Evolutionary conservation across 2,888 invertebrate species (phyloP).

Genomic region (Calephelis perditalis): DNA sequence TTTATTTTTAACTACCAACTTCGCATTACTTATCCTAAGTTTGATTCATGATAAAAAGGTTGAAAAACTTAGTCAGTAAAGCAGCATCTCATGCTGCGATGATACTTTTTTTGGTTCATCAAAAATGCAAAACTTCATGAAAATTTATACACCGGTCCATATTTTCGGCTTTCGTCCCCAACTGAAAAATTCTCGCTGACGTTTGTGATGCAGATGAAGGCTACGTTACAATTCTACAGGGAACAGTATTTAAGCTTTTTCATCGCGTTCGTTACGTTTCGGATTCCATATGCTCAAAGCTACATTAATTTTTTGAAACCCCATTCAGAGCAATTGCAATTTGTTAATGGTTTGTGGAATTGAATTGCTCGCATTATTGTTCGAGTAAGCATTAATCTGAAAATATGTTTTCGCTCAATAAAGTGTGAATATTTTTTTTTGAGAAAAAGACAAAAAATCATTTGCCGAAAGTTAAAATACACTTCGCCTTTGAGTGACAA

Average conservation of each 20-base stretch:
- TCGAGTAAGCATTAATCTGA: neutral
- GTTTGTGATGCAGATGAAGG: conserved; percentile 26
- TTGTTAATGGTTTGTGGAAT: neutral
- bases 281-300: conserved; percentile 10
- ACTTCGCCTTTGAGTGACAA: no score
- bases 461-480: no score
- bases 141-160: conserved; percentile 57
- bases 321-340: neutral
- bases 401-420: no score
- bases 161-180: conserved; percentile 28
- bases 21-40: neutral
- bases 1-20: no score
- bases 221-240: conserved; percentile 16
- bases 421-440: no score
- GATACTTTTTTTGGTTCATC: conserved; percentile 37
- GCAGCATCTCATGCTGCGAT: neutral
- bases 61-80: neutral
- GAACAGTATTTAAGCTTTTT: conserved; percentile 17
- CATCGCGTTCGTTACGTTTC: neutral
- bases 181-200: conserved; percentile 20
- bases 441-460: no score
- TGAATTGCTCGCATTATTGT: neutral
- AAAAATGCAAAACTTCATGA: conserved; percentile 70
- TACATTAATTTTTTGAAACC: conserved; percentile 12
- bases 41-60: neutral